A percentile compares a stretch with the other conserved stretches of the same genome.
phyloP scores from a whole-genome alignment of 2,797 vertebrate genomes.

The Tolypeutes matacus region DNA sequence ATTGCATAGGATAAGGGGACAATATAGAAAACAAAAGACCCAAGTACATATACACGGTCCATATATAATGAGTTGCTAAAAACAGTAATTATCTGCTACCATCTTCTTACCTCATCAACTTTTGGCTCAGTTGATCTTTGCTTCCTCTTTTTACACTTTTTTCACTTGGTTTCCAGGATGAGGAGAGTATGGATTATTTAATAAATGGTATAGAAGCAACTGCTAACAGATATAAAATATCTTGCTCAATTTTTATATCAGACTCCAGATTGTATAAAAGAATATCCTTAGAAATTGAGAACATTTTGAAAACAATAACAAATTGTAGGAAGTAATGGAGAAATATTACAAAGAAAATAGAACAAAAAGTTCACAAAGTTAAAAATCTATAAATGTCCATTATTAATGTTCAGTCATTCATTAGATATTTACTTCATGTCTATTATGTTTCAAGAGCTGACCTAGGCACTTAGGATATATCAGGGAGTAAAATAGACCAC shows the following conservation, averaged over 20 bases:
- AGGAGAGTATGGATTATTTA: not conserved
- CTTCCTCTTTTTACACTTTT: not conserved
- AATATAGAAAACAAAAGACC: not conserved
- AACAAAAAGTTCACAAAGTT: not conserved
- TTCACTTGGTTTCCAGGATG: not conserved
- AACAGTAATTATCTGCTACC: not conserved
- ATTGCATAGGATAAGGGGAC: not conserved
- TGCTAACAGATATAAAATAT: not conserved
- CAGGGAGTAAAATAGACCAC: not conserved
- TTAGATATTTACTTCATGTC: not conserved
- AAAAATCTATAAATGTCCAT: not conserved
- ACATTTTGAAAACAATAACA: not conserved
- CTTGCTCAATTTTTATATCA: not conserved
- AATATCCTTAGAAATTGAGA: not conserved
- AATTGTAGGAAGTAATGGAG: not conserved
- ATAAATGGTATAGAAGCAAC: not conserved
- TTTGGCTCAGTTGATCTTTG: not conserved
- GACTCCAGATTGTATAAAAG: not conserved
- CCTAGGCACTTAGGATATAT: not conserved
- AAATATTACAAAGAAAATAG: not conserved
- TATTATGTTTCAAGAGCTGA: not conserved
- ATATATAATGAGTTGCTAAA: not conserved
- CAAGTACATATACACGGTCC: rapidly evolving
- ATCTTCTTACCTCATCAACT: not conserved
- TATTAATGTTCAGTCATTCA: not conserved